phyloP scores from a whole-genome alignment of 2,113 vertebrate species.

The Callocephalon fimbriatum region DNA sequence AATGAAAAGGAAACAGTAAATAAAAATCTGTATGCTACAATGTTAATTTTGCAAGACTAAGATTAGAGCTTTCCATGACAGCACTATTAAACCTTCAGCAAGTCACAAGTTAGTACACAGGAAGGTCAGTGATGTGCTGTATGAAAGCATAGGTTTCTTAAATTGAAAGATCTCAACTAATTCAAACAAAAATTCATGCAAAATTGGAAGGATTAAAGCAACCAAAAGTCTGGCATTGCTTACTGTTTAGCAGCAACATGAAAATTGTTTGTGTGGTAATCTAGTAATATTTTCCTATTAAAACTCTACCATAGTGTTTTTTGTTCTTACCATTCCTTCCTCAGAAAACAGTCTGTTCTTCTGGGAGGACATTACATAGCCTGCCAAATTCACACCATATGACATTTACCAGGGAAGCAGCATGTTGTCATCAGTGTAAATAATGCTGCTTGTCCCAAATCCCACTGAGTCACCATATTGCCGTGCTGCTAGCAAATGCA shows the following conservation, averaged over 20 bases:
- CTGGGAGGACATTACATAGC: constrained; percentile 65
- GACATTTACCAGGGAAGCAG: constrained; percentile 78
- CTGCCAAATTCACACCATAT: constrained; percentile 75
- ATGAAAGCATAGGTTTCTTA: background rate
- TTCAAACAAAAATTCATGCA: background rate
- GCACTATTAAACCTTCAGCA: background rate
- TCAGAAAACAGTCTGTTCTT: constrained; percentile 75
- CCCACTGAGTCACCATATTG: constrained; percentile 65
- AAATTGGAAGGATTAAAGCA: constrained; percentile 13
- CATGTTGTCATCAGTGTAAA: constrained; percentile 78
- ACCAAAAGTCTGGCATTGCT: constrained; percentile 1
- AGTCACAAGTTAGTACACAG: background rate
- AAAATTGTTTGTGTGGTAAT: constrained; percentile 28
- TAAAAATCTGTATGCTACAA: background rate
- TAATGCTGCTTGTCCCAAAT: constrained; percentile 63
- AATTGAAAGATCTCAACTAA: background rate
- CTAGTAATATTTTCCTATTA: constrained; percentile 63
- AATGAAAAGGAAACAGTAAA: background rate
- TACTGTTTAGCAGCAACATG: constrained; percentile 10
- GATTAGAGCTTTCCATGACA: background rate
- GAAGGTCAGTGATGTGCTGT: background rate
- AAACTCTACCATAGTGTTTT: constrained; percentile 14
- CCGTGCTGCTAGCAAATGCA: constrained; percentile 20
- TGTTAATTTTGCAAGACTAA: background rate
- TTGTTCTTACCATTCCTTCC: constrained; percentile 68